Evolutionary conservation across 2,113 vertebrate genomes (phyloP).

Genomic region (Zosterops pallidus): DNA sequence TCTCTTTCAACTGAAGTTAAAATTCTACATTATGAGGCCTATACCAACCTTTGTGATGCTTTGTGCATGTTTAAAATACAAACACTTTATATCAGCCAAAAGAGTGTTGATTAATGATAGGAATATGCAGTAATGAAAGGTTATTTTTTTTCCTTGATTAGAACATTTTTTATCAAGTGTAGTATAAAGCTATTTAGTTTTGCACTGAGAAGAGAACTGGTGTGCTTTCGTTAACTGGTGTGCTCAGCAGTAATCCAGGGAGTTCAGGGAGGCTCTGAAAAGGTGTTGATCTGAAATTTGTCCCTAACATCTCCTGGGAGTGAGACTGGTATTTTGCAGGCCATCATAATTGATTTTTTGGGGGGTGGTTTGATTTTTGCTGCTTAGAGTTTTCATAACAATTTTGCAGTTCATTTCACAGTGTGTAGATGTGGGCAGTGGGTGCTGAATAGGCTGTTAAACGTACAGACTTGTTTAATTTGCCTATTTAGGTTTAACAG

Average conservation of each 20-base stretch:
- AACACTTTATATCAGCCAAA: neutral
- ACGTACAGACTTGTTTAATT: neutral
- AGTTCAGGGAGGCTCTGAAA: neutral
- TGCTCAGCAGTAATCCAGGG: neutral
- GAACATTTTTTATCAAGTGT: neutral
- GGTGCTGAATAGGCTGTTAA: neutral
- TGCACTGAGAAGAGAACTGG: neutral
- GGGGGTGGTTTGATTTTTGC: neutral
- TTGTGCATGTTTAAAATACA: neutral
- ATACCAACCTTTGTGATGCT: neutral
- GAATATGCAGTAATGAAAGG: rapidly evolving
- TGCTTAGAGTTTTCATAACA: neutral
- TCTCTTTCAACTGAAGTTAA: neutral
- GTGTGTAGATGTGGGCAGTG: neutral
- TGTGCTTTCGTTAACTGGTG: neutral
- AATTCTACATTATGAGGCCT: neutral
- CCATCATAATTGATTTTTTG: neutral
- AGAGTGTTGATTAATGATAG: neutral
- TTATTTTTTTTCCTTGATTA: neutral
- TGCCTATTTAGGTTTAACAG: neutral
- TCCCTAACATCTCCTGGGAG: neutral
- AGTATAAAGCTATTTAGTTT: neutral
- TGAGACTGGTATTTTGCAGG: neutral
- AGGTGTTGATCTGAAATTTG: neutral
- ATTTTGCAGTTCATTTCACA: neutral